Evolutionary conservation across 2,888 invertebrate genomes (phyloP).

Genomic region (Sepiola atlantica): DNA sequence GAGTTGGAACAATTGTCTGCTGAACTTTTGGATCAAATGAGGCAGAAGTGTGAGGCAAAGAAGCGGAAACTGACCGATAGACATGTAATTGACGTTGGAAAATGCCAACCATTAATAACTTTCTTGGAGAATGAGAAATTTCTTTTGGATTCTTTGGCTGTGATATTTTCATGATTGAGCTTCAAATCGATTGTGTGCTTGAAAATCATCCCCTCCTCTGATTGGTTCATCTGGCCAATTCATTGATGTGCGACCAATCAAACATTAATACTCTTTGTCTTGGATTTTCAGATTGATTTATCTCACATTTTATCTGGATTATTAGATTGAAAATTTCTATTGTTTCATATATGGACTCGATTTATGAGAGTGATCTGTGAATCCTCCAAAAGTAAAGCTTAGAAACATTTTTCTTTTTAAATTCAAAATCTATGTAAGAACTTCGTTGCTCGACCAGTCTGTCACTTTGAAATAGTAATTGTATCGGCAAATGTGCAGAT

Average conservation of each 20-base stretch:
- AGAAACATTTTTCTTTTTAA: too few relatives aligned
- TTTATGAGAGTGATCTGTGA: too few relatives aligned
- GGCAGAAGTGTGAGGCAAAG: neutral
- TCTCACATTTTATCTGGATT: too few relatives aligned
- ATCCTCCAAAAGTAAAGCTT: too few relatives aligned
- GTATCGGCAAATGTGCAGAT: too few relatives aligned
- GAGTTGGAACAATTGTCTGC: neutral
- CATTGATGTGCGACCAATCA: neutral
- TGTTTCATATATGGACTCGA: too few relatives aligned
- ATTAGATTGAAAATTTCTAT: too few relatives aligned
- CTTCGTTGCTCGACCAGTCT: too few relatives aligned
- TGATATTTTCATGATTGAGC: neutral
- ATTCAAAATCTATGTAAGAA: too few relatives aligned
- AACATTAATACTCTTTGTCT: too few relatives aligned
- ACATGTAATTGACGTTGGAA: neutral
- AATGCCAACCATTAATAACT: slow-evolving; percentile 32
- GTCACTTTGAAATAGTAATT: too few relatives aligned
- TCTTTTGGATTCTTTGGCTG: neutral
- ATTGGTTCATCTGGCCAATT: neutral
- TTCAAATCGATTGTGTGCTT: neutral
- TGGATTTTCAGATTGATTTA: too few relatives aligned
- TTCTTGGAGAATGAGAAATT: neutral
- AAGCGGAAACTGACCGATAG: neutral
- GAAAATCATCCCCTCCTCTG: neutral
- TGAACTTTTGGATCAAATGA: neutral